Conservation (phyloP, 2,888 invertebrate genomes). For the Caenorhabditis sp. region DNA sequence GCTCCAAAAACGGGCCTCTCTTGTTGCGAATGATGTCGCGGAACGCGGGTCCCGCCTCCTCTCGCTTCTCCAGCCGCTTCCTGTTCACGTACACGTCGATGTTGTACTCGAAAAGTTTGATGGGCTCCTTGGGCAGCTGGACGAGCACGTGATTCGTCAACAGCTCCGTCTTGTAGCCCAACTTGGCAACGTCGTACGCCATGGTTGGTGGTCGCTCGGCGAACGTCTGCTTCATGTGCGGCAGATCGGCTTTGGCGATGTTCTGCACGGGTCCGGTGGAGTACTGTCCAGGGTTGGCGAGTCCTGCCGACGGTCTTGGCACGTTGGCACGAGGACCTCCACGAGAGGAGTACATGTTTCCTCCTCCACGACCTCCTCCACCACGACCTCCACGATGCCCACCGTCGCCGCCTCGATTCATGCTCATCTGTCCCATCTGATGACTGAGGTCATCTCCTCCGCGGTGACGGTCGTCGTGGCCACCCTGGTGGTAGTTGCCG, state of each 20-base stretch:
- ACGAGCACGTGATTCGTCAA: constrained; percentile 47
- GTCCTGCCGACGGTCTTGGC: not conserved
- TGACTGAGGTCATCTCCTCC: not conserved
- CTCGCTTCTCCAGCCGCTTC: constrained; percentile 15
- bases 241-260: not conserved
- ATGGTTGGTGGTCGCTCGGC: constrained; percentile 4
- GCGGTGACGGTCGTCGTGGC: not conserved
- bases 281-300: not conserved
- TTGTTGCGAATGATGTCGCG: not conserved
- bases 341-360: not conserved
- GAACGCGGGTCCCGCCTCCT: constrained; percentile 29
- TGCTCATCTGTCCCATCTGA: too few relatives aligned
- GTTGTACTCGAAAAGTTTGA: constrained; percentile 29
- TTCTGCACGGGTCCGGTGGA: too few relatives aligned
- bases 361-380: not conserved
- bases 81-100: constrained; percentile 3
- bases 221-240: constrained; percentile 32
- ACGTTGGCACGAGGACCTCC: not conserved
- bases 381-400: not conserved
- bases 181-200: constrained; percentile 3
- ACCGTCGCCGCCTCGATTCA: not conserved
- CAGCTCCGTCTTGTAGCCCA: constrained; percentile 31
- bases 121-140: not conserved
- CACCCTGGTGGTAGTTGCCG: too few relatives aligned
- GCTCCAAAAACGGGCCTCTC: not conserved